A percentile compares a stretch with the other conserved stretches of the same genome.
Evolutionary conservation across 2,797 vertebrate genomes (phyloP).

Genomic region (Mus caroli): DNA sequence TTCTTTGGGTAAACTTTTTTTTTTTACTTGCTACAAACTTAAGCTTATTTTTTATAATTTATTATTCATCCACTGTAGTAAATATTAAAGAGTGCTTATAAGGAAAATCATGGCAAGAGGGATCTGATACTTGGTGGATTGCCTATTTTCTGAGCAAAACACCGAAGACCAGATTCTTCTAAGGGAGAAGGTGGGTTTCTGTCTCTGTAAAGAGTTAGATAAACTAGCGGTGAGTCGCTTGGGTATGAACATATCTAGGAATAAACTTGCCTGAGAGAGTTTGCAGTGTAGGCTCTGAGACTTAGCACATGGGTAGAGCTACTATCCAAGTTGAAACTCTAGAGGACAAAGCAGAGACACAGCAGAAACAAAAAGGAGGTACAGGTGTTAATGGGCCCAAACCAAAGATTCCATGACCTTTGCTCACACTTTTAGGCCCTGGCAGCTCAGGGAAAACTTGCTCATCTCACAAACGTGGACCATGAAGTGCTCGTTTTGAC

Average conservation of each 20-base stretch:
- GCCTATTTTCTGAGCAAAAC: conserved; percentile 41
- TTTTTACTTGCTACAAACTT: not conserved
- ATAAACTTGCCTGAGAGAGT: not conserved
- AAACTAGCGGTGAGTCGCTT: not conserved
- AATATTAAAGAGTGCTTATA: not conserved
- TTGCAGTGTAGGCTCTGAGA: not conserved
- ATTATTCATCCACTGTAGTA: not conserved
- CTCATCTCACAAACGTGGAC: not conserved
- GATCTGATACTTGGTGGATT: not conserved
- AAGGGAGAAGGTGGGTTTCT: conserved; percentile 15
- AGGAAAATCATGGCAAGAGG: not conserved
- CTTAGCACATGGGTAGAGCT: not conserved
- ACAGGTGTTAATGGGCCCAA: not conserved
- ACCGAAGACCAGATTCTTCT: not conserved
- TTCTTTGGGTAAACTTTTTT: not conserved
- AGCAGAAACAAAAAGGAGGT: not conserved
- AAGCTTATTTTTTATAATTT: not conserved
- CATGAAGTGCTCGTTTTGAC: not conserved
- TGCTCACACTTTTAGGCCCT: not conserved
- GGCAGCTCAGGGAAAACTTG: not conserved
- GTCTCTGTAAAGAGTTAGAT: not conserved
- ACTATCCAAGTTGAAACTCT: not conserved
- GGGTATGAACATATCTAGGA: not conserved
- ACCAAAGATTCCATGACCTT: not conserved
- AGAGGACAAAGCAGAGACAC: not conserved